Evolutionary conservation across 2,113 vertebrate genomes (phyloP).

Genomic region (Myrmecobius fasciatus): DNA sequence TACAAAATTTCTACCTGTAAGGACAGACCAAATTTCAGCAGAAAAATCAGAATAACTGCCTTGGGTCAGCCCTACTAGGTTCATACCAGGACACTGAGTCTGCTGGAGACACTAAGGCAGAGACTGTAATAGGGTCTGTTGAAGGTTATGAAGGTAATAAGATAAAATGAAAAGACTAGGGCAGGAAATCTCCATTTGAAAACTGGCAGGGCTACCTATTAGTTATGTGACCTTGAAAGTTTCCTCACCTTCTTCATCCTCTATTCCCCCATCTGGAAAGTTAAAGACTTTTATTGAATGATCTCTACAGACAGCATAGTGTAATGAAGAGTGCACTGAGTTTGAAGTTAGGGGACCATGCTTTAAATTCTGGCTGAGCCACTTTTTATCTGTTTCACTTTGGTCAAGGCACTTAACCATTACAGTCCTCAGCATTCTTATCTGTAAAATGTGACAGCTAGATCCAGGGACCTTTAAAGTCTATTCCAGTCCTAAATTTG

Average conservation of each 20-base stretch:
- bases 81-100: not conserved
- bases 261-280: not conserved
- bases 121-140: not conserved
- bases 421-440: not conserved
- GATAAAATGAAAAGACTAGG: not conserved
- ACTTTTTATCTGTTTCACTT: not conserved
- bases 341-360: not conserved
- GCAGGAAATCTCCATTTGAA: not conserved
- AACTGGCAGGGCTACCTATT: not conserved
- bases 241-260: not conserved
- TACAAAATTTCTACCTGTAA: not conserved
- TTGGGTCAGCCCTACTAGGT: not conserved
- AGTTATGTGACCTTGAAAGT: not conserved
- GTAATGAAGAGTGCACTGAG: not conserved
- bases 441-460: not conserved
- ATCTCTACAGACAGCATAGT: not conserved
- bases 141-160: not conserved
- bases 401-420: not conserved
- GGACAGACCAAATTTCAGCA: not conserved
- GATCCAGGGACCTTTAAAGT: not conserved
- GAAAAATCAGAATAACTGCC: not conserved
- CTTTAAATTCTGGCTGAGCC: not conserved
- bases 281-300: not conserved
- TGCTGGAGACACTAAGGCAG: not conserved
- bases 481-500: not conserved